Conservation (phyloP, 2,113 vertebrate species). For the Sterrhoptilus dennistouni region DNA sequence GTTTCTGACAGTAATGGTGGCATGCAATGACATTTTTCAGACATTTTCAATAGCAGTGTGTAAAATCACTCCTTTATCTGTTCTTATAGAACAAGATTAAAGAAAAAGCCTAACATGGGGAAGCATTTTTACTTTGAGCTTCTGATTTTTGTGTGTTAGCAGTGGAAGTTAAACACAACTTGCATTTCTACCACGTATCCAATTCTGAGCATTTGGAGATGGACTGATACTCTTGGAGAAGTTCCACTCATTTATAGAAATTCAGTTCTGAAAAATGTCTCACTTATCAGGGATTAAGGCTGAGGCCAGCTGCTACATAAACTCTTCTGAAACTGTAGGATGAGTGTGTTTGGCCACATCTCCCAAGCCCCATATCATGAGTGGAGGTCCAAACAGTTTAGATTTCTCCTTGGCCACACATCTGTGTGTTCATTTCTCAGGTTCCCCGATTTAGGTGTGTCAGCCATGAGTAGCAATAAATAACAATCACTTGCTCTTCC, state of each 20-base stretch:
- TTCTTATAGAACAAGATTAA: not conserved
- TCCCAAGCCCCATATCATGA: not conserved
- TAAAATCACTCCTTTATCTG: not conserved
- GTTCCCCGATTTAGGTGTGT: not conserved
- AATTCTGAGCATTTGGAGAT: not conserved
- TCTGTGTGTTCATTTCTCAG: not conserved
- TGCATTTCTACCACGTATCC: not conserved
- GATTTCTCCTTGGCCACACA: fast-evolving
- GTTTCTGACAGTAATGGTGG: not conserved
- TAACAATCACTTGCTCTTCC: not conserved
- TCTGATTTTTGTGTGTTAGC: not conserved
- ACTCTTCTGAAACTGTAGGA: not conserved
- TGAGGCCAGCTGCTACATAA: not conserved
- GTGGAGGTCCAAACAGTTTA: not conserved
- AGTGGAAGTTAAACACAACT: not conserved
- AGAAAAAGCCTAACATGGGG: not conserved
- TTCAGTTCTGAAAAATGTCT: not conserved
- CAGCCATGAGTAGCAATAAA: not conserved
- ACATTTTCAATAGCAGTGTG: not conserved
- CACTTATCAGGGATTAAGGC: not conserved
- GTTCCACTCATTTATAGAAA: not conserved
- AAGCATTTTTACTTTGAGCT: not conserved
- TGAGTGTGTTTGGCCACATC: not conserved
- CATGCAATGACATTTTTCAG: not conserved
- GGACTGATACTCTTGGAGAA: not conserved